Evolutionary conservation across 1,140 invertebrate species (phyloP).

Genomic region (Araneus ventricosus): DNA sequence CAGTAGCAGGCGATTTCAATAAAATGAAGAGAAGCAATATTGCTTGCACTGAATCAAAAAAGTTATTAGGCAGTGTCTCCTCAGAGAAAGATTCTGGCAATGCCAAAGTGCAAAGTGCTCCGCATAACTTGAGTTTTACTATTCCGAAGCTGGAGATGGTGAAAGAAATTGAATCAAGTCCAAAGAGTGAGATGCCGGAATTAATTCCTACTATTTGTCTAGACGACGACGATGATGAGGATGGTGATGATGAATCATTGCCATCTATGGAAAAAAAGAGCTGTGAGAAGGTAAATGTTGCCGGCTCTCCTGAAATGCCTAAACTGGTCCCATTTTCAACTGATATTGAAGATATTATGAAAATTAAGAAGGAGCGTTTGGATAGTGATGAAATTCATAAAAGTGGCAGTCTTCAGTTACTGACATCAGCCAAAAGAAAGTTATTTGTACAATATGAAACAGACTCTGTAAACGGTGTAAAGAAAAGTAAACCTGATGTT

Average conservation of each 20-base stretch:
- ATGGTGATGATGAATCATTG: not conserved
- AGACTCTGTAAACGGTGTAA: not conserved
- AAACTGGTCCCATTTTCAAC: slow-evolving; percentile 69
- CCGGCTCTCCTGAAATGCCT: slow-evolving; percentile 73
- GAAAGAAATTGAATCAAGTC: not conserved
- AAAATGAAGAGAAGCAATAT: not conserved
- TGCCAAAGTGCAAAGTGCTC: not conserved
- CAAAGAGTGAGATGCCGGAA: slow-evolving; percentile 59
- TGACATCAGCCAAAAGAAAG: not conserved
- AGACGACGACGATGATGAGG: no score
- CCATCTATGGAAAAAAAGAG: not conserved
- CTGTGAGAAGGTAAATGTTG: slow-evolving; percentile 74
- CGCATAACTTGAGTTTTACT: not conserved
- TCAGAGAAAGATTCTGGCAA: not conserved
- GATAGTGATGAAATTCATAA: not conserved
- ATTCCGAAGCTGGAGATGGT: not conserved
- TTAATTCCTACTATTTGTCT: slow-evolving; percentile 45
- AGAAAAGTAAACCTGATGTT: not conserved
- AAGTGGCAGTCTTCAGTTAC: not conserved
- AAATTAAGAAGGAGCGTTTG: not conserved
- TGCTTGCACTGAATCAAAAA: not conserved
- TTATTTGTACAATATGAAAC: not conserved
- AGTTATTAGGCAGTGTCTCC: no score
- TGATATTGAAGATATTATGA: slow-evolving; percentile 31
- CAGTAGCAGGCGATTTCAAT: not conserved